Base-by-base conservation (phyloP, 35 echinoderm and acorn worm genomes). In the Strongylocentrotus purpuratus region DNA sequence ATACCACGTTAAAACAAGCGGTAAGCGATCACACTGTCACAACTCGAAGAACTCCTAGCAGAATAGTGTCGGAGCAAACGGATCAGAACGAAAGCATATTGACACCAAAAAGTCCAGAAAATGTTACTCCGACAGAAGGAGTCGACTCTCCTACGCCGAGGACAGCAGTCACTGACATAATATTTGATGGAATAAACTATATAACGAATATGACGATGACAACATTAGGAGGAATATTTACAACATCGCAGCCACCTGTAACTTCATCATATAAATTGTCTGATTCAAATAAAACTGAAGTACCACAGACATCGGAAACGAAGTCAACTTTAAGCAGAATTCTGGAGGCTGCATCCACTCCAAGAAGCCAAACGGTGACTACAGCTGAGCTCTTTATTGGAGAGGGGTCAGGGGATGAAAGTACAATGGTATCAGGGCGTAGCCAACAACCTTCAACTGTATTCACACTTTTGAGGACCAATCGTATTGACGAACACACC, bases 321-420 rank as follows among this genome's bases (percentile, higher is more conserved):
- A 78, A 28, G 65, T 78, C 65, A 78, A 78, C 65, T 22, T 78
- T 78, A 78, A 78, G 65, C 65, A 78, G 65, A 78, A 78, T 78
- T n/a, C 20, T 78, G 20, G 65, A 78, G 65, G 65, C 65, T 28
- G 28, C 20, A 78, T 78, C 65, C 28, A 28, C 65, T 78, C 65
- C 65, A 78, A 22, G 18, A 78, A n/a, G 65, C 20, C 20, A 31
- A n/a, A 28, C 22, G 28, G 28, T 78, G 65, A 78, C 65, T 78
- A 28, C 65, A 78, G 65, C 65, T 0, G 65, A 78, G 65, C 22
- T 78, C 22, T 78, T 78, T 8, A 78, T 22, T 6, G 28, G 8
- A 28, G 20, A 28, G 5, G 65, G 65, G 65, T 78, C 65, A 78
- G 65, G 65, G 7, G 65, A 78, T 4, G 65, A n/a, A 78, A 28